Conservation (phyloP, 1,140 invertebrate species). For the Ostrea denselamellosa region DNA sequence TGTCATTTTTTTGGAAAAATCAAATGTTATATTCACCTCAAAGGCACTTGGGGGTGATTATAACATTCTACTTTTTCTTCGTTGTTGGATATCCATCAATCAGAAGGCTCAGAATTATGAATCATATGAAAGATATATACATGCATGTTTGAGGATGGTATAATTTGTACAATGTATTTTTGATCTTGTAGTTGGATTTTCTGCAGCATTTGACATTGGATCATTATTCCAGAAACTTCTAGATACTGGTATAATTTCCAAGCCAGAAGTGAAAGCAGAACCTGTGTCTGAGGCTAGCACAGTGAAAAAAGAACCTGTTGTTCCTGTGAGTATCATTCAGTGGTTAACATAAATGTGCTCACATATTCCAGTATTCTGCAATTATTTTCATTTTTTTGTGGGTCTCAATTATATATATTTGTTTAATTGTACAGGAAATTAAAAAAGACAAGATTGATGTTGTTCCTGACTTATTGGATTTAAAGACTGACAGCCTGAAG, state of each 20-base stretch:
- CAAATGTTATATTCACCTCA: too few species aligned
- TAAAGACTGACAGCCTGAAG: slow-evolving; percentile 82
- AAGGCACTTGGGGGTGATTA: too few species aligned
- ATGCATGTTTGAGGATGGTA: too few species aligned
- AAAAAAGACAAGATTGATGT: slow-evolving; percentile 65
- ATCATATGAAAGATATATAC: background rate
- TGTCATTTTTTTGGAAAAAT: too few species aligned
- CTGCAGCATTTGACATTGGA: slow-evolving; percentile 84
- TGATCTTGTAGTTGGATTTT: background rate
- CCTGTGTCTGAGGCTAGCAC: background rate
- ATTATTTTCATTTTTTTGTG: background rate
- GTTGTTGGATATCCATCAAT: too few species aligned
- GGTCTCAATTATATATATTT: background rate
- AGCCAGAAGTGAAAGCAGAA: slow-evolving; percentile 40
- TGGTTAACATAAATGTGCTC: too few species aligned
- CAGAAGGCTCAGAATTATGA: too few species aligned
- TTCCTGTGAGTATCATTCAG: slow-evolving; percentile 19
- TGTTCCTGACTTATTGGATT: slow-evolving; percentile 78
- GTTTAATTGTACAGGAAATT: slow-evolving; percentile 42
- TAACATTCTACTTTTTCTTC: too few species aligned
- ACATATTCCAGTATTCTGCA: background rate
- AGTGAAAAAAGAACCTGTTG: background rate
- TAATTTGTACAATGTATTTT: background rate
- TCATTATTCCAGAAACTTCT: slow-evolving; percentile 92
- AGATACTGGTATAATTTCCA: slow-evolving; percentile 87